Evolutionary conservation across 2,888 invertebrate species (phyloP), one percentile per base, ranked within the genome.

Genomic region (Hesperia comma): DNA sequence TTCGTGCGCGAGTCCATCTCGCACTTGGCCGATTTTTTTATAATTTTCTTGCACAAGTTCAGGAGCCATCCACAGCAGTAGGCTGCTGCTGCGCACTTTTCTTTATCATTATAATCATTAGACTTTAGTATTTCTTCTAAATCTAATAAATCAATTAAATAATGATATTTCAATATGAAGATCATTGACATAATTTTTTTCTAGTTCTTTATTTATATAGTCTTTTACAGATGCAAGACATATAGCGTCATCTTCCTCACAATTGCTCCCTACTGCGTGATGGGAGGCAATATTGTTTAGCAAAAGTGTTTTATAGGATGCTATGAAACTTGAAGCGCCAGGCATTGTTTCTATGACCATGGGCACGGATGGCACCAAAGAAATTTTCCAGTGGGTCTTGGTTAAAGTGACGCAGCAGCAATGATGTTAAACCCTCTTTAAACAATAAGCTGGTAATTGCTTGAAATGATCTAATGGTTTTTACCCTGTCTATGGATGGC

Each of bases 331-430:
- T 46, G 54, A 26, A 37, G 69, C 33, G n/a, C 12, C 63, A 6
- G 67, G 70, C 70, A 70, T 71, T 68, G 57, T 73, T 73, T 1
- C 66, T 51, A 1, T 54, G 49, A 2, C 71, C 71, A 62, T 73
- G 71, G 8, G 69, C 68, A n/a, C 71, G 33, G 19, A 73, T 70
- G 3, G 68, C 64, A 3, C 72, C 73, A 67, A 72, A 72, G 54
- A 71, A 72, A 19, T 69, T 70, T 32, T 71, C 71, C 10, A 70
- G 19, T 12, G 70, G 69, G 37, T 70, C 70, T 51, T 69, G 67
- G 26, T 68, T 71, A 21, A 68, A 73, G 68, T 69, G 58, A 7
- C 71, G 64, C 43, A 71, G 43, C 61, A 71, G 51, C 37, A 73
- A 10, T 8, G 69, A 69, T 0, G 6, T 49, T 6, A 68, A 6